phyloP scores from a whole-genome alignment of 2,797 vertebrate species.

The Lithobates sylvaticus region DNA sequence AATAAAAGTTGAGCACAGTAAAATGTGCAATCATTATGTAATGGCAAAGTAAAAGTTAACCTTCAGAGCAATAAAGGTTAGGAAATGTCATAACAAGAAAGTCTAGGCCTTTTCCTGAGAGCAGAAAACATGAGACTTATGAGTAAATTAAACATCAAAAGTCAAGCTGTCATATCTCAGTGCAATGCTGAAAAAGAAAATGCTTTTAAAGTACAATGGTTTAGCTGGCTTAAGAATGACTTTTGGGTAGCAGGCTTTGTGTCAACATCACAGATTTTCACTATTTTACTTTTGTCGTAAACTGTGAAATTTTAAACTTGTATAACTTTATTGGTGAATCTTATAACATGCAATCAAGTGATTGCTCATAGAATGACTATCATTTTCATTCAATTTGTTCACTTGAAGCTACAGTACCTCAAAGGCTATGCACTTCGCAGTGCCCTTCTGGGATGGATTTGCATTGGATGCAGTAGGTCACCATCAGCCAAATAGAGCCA shows the following conservation, averaged over 20 bases:
- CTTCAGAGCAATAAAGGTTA: constrained; percentile 20
- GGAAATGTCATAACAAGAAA: constrained; percentile 26
- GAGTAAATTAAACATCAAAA: constrained; percentile 2
- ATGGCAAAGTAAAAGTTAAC: neutral
- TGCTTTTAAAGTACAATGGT: neutral
- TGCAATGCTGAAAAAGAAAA: neutral
- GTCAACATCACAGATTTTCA: too few species aligned
- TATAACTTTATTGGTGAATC: too few species aligned
- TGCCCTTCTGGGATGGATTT: too few species aligned
- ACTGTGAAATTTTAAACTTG: too few species aligned
- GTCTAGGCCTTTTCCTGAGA: neutral
- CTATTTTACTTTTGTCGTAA: too few species aligned
- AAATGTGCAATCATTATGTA: neutral
- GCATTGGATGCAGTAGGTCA: too few species aligned
- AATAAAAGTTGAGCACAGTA: neutral
- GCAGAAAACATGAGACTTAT: neutral
- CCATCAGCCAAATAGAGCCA: too few species aligned
- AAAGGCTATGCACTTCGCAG: too few species aligned
- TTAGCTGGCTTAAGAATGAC: neutral
- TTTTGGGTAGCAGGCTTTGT: neutral
- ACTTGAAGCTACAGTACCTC: too few species aligned
- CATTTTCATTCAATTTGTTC: too few species aligned
- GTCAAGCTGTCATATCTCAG: constrained; percentile 10
- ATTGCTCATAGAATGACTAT: too few species aligned
- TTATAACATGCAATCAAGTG: too few species aligned